These are phyloP conservation scores for Lophius americanus DNA, from an alignment of 2,797 vertebrate species.

Conservation along the genomic window DNA sequence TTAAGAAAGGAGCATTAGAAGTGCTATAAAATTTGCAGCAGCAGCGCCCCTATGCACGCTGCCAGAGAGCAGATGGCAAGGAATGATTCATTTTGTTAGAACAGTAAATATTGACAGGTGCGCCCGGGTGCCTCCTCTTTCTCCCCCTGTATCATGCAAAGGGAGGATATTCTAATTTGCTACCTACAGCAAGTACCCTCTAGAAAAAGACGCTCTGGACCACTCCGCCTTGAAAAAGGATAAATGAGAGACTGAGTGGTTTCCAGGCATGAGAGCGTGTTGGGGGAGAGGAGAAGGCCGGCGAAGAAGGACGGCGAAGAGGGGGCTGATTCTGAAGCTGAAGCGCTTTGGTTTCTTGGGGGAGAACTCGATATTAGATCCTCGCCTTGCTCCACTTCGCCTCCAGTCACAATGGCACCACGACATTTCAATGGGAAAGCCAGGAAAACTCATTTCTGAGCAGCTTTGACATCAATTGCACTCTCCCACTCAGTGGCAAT, in stretches of 20 bases:
- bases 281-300: conserved; percentile 1
- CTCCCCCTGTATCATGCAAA: conserved; percentile 53
- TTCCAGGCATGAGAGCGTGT: neutral
- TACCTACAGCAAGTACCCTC: conserved; percentile 53
- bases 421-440: conserved; percentile 71
- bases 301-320: conserved; percentile 22
- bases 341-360: conserved; percentile 35
- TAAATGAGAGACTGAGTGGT: conserved; percentile 32
- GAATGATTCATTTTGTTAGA: conserved; percentile 82
- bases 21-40: conserved; percentile 77
- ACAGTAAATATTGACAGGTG: conserved; percentile 85
- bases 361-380: conserved; percentile 50
- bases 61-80: conserved; percentile 79
- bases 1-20: conserved; percentile 77
- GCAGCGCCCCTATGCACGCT: conserved; percentile 60
- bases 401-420: conserved; percentile 66
- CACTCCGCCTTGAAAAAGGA: conserved; percentile 19
- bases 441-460: conserved; percentile 78
- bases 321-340: conserved; percentile 34
- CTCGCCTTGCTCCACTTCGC: conserved; percentile 53
- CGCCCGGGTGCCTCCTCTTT: conserved; percentile 49
- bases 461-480: conserved; percentile 78
- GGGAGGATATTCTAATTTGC: conserved; percentile 73
- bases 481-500: conserved; percentile 66
- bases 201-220: conserved; percentile 51